These are phyloP conservation scores for Liparis tanakae DNA, from an alignment of 2,797 vertebrate genomes.

Conservation along the genomic window DNA sequence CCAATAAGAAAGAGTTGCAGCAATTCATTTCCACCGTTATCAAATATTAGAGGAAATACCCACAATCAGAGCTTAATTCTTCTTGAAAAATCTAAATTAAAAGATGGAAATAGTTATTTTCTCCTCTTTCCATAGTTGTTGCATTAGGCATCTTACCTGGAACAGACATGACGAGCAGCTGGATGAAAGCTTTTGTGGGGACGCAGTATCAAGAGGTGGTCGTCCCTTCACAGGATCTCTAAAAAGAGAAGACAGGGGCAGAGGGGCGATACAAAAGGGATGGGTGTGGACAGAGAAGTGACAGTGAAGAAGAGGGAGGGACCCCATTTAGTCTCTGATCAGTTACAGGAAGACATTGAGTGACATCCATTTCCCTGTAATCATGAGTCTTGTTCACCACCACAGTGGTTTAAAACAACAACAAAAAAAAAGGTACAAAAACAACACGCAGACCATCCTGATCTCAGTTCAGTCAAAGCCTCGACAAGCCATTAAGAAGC, in stretches of 20 bases:
- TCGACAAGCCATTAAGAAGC: background rate
- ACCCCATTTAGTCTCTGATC: background rate
- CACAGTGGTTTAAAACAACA: background rate
- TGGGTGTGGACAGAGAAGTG: background rate
- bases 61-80: too few relatives aligned
- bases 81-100: background rate
- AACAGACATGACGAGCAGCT: slow-evolving; percentile 71
- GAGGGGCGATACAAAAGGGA: background rate
- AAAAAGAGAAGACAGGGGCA: slow-evolving; percentile 37
- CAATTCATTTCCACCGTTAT: too few relatives aligned
- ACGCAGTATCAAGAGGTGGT: slow-evolving; percentile 33
- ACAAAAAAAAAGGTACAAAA: background rate
- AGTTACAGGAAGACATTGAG: background rate
- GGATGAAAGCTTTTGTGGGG: background rate
- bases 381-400: background rate
- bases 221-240: slow-evolving; percentile 48
- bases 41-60: background rate
- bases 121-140: background rate
- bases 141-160: slow-evolving; percentile 70
- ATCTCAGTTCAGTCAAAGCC: background rate
- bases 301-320: background rate
- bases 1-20: background rate
- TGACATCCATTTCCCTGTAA: background rate
- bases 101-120: background rate
- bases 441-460: background rate